These are phyloP conservation scores for Perccottus glenii DNA, from an alignment of 2,113 vertebrate genomes.

Conservation along the genomic window DNA sequence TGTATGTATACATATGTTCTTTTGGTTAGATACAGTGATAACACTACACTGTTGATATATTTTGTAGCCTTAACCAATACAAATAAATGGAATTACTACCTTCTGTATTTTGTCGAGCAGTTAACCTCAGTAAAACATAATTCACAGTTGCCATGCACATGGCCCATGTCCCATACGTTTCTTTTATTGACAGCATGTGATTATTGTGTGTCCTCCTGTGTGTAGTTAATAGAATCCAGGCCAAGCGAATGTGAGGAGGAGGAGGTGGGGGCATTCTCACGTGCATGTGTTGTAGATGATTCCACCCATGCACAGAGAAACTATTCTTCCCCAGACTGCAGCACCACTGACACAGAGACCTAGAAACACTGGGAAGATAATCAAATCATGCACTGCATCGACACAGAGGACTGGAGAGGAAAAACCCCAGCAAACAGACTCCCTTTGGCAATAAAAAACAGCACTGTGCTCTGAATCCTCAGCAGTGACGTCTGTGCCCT, in stretches of 20 bases:
- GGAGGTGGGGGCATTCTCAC: constrained; percentile 7
- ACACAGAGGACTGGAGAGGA: constrained; percentile 24
- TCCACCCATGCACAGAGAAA: constrained; percentile 53
- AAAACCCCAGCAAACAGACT: constrained; percentile 54
- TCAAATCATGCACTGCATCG: constrained; percentile 43
- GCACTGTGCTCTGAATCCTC: constrained; percentile 68
- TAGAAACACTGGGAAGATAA: constrained; percentile 64
- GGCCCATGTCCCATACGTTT: constrained; percentile 9
- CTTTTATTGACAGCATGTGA: constrained; percentile 25
- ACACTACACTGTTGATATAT: background rate
- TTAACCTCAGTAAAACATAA: background rate
- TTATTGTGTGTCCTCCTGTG: constrained; percentile 10
- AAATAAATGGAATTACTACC: background rate
- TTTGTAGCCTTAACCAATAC: background rate
- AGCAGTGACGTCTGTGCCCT: constrained; percentile 70
- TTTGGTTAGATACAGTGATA: too few relatives aligned
- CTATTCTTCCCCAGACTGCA: constrained; percentile 58
- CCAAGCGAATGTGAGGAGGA: constrained; percentile 27
- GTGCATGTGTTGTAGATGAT: constrained; percentile 24
- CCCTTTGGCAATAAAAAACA: constrained; percentile 63
- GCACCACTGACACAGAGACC: constrained; percentile 76
- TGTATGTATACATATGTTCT: too few relatives aligned
- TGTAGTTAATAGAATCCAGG: constrained; percentile 48
- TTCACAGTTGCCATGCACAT: constrained; percentile 33
- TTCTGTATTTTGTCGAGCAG: background rate